phyloP scores from a whole-genome alignment of 2,888 invertebrate species.

The Ptycholaimellus sp. region DNA sequence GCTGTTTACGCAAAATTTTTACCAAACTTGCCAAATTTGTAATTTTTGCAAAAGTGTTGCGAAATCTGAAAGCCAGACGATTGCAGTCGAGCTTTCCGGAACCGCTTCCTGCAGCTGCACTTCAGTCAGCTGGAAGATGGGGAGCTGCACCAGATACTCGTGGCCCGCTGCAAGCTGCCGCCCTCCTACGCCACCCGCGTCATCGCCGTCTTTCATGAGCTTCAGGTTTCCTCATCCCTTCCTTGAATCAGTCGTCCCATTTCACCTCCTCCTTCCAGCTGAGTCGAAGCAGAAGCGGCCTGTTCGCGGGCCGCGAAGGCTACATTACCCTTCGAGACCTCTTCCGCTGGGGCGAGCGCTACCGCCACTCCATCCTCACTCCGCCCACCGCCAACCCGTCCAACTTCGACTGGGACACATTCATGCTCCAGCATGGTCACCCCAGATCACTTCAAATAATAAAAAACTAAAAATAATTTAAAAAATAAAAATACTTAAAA shows the following conservation, averaged over 20 bases:
- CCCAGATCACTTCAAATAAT: background rate
- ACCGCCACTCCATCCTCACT: slow-evolving; percentile 38
- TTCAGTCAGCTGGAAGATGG: slow-evolving; percentile 71
- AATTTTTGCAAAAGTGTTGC: too few relatives aligned
- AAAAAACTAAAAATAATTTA: background rate
- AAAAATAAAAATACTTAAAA: background rate
- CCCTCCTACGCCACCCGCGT: slow-evolving; percentile 64
- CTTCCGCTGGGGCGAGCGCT: slow-evolving; percentile 82
- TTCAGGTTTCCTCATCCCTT: slow-evolving; percentile 46
- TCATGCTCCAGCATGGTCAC: background rate
- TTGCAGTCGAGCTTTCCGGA: slow-evolving; percentile 88
- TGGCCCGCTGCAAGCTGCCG: slow-evolving; percentile 63
- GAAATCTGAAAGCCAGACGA: too few relatives aligned
- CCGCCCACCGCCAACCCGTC: slow-evolving; percentile 7
- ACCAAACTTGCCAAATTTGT: too few relatives aligned
- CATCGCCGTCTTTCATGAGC: slow-evolving; percentile 64
- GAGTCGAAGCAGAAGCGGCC: slow-evolving; percentile 53
- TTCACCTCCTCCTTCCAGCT: slow-evolving; percentile 27
- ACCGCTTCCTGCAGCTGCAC: slow-evolving; percentile 85
- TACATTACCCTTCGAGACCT: slow-evolving; percentile 81
- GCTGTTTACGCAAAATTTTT: background rate
- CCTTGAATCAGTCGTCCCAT: too few relatives aligned
- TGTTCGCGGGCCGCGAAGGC: slow-evolving; percentile 64
- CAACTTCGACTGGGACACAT: slow-evolving; percentile 2
- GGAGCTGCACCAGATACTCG: slow-evolving; percentile 66